Conservation (phyloP, 1,140 invertebrate species). For the Andricus grossulariae region DNA sequence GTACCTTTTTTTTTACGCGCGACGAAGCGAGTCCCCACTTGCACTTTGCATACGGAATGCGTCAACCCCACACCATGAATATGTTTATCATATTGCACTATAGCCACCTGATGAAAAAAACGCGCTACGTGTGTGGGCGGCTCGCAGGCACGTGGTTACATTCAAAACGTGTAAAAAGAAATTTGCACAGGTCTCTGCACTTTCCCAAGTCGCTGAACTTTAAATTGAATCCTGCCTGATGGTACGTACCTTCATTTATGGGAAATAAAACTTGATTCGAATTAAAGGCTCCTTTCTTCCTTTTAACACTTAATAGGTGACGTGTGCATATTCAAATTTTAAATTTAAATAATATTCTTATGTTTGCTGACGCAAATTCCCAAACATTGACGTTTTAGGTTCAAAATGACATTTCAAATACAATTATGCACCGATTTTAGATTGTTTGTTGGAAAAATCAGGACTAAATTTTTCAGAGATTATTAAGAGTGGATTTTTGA, state of each 20-base stretch:
- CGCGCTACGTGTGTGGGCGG: constrained; percentile 48
- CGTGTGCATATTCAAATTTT: too few species aligned
- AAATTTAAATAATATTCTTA: too few species aligned
- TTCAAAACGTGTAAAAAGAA: constrained; percentile 18
- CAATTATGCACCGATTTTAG: too few species aligned
- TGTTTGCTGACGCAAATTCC: too few species aligned
- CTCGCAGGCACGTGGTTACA: constrained; percentile 41
- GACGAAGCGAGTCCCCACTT: constrained; percentile 37
- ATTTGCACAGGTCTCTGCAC: constrained; percentile 29
- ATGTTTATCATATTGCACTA: constrained; percentile 59
- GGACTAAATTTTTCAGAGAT: too few species aligned
- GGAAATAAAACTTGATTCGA: not conserved
- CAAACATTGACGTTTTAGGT: too few species aligned
- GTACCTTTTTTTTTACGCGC: constrained; percentile 52
- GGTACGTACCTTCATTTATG: not conserved
- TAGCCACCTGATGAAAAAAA: constrained; percentile 48
- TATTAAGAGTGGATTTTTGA: too few species aligned
- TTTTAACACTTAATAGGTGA: too few species aligned
- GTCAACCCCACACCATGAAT: constrained; percentile 49
- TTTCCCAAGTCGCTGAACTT: constrained; percentile 26
- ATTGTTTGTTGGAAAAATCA: too few species aligned
- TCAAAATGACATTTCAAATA: too few species aligned
- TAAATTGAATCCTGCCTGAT: constrained; percentile 13
- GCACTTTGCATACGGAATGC: constrained; percentile 58
- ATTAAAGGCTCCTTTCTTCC: too few species aligned